A percentile compares a stretch with the other conserved stretches of the same genome.
phyloP scores from a whole-genome alignment of 2,888 invertebrate genomes.

The Odontocerum albicorne region DNA sequence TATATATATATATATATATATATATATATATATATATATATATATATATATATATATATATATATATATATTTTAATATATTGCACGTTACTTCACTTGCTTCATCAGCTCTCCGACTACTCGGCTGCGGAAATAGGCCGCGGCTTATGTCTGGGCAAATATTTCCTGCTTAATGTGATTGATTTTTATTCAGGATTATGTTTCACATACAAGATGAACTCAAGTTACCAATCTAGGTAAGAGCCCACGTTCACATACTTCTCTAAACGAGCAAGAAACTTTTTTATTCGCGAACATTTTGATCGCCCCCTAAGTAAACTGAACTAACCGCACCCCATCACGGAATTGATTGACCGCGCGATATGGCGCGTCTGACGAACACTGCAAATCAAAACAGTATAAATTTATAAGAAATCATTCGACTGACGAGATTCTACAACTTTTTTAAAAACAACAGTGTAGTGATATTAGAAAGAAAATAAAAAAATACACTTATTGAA shows the following conservation, averaged over 20 bases:
- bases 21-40: too few species aligned
- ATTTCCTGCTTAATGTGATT: conserved; percentile 34
- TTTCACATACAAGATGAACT: conserved; percentile 37
- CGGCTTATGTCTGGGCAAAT: conserved; percentile 23
- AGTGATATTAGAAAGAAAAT: too few species aligned
- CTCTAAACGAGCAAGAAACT: conserved; percentile 28
- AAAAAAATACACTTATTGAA: too few species aligned
- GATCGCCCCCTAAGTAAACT: conserved; percentile 33
- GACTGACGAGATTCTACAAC: too few species aligned
- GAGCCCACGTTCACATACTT: conserved; percentile 32
- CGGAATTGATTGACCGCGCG: too few species aligned
- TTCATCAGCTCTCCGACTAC: neutral
- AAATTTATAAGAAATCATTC: too few species aligned
- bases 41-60: too few species aligned
- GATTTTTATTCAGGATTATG: conserved; percentile 36
- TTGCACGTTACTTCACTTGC: neutral
- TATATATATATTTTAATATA: neutral
- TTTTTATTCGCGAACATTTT: conserved; percentile 35
- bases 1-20: too few species aligned
- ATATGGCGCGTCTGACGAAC: too few species aligned
- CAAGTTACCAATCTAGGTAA: conserved; percentile 36
- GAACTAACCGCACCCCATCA: too few species aligned
- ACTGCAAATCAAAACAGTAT: too few species aligned
- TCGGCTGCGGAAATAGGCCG: conserved; percentile 11
- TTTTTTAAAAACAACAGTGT: too few species aligned